Base-by-base conservation (phyloP, 2,113 vertebrate genomes). In the Sinocyclocheilus anophthalmus region DNA sequence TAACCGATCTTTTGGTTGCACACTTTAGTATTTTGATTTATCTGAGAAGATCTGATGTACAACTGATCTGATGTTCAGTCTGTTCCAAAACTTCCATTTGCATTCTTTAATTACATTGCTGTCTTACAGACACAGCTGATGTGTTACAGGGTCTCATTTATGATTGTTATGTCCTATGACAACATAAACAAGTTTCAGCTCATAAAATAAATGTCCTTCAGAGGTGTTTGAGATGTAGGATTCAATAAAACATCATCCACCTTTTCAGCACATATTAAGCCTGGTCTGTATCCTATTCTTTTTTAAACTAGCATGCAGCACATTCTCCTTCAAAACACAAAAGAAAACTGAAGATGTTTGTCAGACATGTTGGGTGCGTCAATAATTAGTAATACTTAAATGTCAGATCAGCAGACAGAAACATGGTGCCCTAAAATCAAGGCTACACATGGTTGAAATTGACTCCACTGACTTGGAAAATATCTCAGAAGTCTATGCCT, bases 381-480 rank as follows among this genome's bases (percentile, higher is more conserved):
- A 37, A 65, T 24, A 76, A 33, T 24, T 30, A 22, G 18, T n/a
- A 65, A 24, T 76, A 14, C 14, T 65, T 67, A 20, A 75, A 55
- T 55, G 22, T 73, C 75, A 82, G 10, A 22, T 30, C n/a, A 76
- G 14, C 30, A 83, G 45, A 84, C 8, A 42, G 24, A 84, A 72
- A 20, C 39, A 48, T 24, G 61, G n/a, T 57, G 30, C 26, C 26
- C 75, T 16, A 18, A 67, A 73, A 77, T 83, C 79, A 85, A 85
- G 61, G 33, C 77, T 63, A 70, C 53, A 73, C 69, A 87, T n/a
- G 59, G 50, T 83, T 78, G 83, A 42, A 48, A 89, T 80, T 53
- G 65, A 77, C 67, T 83, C 70, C 83, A 86, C 61, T 55, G 79
- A 85, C 48, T 81, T 83, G 81, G 77, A 84, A 84, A 87, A 81